Conservation (phyloP, 2,888 invertebrate genomes). For the Parelbella ahira region DNA sequence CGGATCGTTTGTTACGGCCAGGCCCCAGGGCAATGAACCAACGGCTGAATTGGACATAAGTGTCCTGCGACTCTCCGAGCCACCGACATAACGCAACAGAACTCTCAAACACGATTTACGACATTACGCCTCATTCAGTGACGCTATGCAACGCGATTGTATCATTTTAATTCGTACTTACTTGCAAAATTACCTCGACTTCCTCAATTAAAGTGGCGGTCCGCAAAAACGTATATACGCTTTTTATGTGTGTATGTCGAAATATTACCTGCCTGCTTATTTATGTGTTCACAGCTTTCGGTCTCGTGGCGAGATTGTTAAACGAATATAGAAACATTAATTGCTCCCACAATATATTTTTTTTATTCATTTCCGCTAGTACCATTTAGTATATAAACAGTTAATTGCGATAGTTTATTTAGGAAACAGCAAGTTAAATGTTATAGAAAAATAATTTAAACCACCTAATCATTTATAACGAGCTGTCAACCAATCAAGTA, state of each 20-base stretch:
- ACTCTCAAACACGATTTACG: conserved; percentile 54
- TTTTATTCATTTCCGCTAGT: too few relatives aligned
- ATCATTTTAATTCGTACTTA: conserved; percentile 33
- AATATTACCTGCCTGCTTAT: conserved; percentile 15
- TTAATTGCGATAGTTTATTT: too few relatives aligned
- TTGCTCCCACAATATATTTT: too few relatives aligned
- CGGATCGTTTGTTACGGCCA: conserved; percentile 57
- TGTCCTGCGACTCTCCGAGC: conserved; percentile 56
- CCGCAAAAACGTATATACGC: conserved; percentile 14
- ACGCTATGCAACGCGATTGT: conserved; percentile 46
- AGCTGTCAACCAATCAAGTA: conserved; percentile 11
- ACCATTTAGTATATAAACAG: too few relatives aligned
- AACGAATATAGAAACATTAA: not conserved
- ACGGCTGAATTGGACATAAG: conserved; percentile 69
- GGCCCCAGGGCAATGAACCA: conserved; percentile 67
- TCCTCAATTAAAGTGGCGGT: conserved; percentile 32
- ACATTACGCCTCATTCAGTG: conserved; percentile 39
- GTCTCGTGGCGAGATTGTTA: not conserved
- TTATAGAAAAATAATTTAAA: conserved; percentile 17
- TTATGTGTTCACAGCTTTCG: conserved; percentile 5
- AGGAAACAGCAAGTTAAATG: too few relatives aligned
- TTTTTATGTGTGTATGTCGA: conserved; percentile 26
- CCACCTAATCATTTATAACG: conserved; percentile 9
- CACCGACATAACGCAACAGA: conserved; percentile 51
- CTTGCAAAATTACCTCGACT: conserved; percentile 38